Base-by-base conservation (phyloP, 2,888 invertebrate genomes). In the Strigamia maritima region DNA sequence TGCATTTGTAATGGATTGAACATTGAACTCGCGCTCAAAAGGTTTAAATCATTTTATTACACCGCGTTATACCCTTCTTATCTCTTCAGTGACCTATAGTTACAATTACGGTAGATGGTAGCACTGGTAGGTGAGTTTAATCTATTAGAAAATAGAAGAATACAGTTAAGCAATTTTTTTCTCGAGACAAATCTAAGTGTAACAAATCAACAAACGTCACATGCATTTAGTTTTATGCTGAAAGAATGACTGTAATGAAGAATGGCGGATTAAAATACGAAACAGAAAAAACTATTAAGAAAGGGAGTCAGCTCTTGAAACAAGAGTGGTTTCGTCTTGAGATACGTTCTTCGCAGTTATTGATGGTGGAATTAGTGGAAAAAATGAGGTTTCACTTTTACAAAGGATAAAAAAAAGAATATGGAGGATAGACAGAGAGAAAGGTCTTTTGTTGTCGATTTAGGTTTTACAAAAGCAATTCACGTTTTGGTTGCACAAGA, bases 1-100 rank as follows among this genome's bases (percentile, higher is more conserved):
- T 65, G 65, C 65, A 65, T 65, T 65, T 26, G 65, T 26, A 65
- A 65, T 65, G 65, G 65, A 65, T 65, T 65, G 65, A 65, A 65
- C 65, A 65, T 65, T 65, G 65, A 65, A 65, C 65, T 65, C 65
- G 26, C 10, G 65, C 65, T 65, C 65, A n/a, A 65, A 65, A 65
- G 65, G 65, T 65, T 65, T 65, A 65, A 65, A 65, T 65, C 65
- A 65, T 65, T 65, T 65, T 65, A 49, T 19, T 28, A 65, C 12
- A 8, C 16, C 19, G 54, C 60, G 16, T 8, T 22, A 19, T 60
- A 60, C 2, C 22, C 22, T 22, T 24, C 65, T 65, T 65, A 65
- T 65, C 65, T 24, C 26, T 65, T 26, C 65, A 65, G 8, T 65
- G 65, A 65, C 65, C 65, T 26, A n/a, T n/a, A 60, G 16, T 19